Evolutionary conservation across 2,113 vertebrate species (phyloP).

Genomic region (Grantiella picta): DNA sequence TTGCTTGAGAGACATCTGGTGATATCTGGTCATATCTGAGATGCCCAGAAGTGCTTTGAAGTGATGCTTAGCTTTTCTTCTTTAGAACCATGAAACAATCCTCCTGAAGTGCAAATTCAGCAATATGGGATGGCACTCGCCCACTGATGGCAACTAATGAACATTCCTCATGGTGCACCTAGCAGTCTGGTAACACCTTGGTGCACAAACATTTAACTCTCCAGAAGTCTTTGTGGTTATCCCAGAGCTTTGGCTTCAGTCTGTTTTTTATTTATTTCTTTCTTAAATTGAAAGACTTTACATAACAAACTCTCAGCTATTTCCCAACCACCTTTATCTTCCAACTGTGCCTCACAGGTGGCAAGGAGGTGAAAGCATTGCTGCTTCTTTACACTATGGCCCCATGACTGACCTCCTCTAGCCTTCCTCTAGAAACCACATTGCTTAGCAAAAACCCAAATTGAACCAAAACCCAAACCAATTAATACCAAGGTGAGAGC

Average conservation of each 20-base stretch:
- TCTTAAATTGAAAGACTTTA: neutral
- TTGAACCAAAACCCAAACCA: neutral
- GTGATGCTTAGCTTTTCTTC: neutral
- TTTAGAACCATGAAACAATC: neutral
- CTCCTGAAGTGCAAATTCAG: neutral
- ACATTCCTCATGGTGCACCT: neutral
- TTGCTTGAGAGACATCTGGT: neutral
- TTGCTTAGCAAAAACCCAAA: neutral
- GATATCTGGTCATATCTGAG: neutral
- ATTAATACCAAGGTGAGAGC: neutral
- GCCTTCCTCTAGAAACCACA: neutral
- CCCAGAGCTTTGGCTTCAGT: neutral
- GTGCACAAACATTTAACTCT: neutral
- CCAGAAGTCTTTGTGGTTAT: neutral
- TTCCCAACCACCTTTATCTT: neutral
- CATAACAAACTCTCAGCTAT: neutral
- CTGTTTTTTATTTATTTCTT: neutral
- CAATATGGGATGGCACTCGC: rapidly evolving
- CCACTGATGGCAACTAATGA: neutral
- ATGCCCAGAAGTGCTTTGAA: neutral
- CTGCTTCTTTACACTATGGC: neutral
- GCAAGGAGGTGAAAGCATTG: neutral
- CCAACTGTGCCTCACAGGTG: neutral
- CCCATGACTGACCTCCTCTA: neutral
- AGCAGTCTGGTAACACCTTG: neutral